A percentile compares a stretch with the other conserved stretches of the same genome.
Conservation (phyloP, 2,797 vertebrate species). For the Hoplostethus mediterraneus region DNA sequence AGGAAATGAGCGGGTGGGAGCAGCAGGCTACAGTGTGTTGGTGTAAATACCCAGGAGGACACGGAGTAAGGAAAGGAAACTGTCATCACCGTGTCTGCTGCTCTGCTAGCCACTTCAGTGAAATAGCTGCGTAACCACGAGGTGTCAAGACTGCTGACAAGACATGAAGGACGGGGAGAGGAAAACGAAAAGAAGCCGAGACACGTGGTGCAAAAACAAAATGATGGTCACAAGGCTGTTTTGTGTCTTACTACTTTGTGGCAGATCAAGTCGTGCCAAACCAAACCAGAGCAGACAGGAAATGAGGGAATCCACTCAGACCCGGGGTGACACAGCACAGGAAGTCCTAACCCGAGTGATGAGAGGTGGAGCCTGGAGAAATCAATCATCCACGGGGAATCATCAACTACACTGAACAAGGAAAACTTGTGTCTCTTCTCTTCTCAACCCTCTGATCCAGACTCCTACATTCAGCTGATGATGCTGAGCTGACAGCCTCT, state of each 20-base stretch:
- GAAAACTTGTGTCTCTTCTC: too few species aligned
- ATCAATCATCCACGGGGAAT: too few species aligned
- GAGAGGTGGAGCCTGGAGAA: constrained; percentile 10
- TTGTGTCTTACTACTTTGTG: background rate
- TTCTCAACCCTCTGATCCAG: too few species aligned
- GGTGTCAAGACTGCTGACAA: background rate
- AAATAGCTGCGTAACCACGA: constrained; percentile 9
- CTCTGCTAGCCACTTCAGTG: background rate
- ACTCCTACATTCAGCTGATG: too few species aligned
- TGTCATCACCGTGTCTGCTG: background rate
- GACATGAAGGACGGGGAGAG: background rate
- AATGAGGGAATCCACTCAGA: constrained; percentile 6
- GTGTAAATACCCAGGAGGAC: constrained; percentile 7
- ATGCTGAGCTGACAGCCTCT: too few species aligned
- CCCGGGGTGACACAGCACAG: constrained; percentile 3
- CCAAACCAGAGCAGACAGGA: constrained; percentile 5
- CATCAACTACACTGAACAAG: too few species aligned
- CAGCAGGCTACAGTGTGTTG: background rate
- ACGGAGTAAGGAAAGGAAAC: background rate
- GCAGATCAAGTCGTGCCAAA: background rate
- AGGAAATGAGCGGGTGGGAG: constrained; percentile 9
- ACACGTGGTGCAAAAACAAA: background rate
- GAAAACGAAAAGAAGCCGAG: background rate
- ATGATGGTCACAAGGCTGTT: background rate
- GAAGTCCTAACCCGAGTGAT: constrained; percentile 18